Evolutionary conservation across 2,113 vertebrate species (phyloP), one percentile per base, ranked within the genome.

Genomic region (Lepus europaeus): DNA sequence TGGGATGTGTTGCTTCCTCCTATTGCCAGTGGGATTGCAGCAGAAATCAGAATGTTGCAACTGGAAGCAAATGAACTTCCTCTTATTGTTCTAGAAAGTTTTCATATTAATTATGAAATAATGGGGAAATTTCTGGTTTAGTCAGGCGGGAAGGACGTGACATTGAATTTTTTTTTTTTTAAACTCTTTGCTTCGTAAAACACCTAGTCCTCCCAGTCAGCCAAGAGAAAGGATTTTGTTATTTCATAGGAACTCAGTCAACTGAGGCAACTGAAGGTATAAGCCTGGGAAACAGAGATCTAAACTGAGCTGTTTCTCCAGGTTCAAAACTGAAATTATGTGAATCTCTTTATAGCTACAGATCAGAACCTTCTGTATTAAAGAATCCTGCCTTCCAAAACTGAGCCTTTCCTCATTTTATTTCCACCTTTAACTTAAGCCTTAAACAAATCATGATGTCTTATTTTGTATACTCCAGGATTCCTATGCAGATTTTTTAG

Each of bases 61-160:
- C 61, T 94, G 33, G 86, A 97, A 95, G 94, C 33, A 95, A 89
- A 78, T 95, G 80, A 94, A 51, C 76, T 95, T 95, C 85, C 90
- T 92, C 19, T 93, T 64, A 56, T 89, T 94, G 51, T 82, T 84
- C 36, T 23, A 68, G 59, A 56, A 89, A 31, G 86, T 94, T 94
- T 95, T 94, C 51, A 63, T 90, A 51, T 92, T 92, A 92, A 93
- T 89, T 88, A 93, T 95, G 45, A 96, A 95, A 96, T 92, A 85
- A 66, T 61, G 22, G 33, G 76, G 20, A 95, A 95, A 78, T 51
- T 87, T 89, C 49, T 92, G 68, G 63, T 76, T 94, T 88, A 91
- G 29, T 95, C 31, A 64, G 29, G n/a, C 36, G 17, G 39, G 49
- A 92, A 96, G 73, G 70, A 63, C 45, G 25, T 87, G 72, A 91